phyloP scores from a whole-genome alignment of 2,797 vertebrate genomes.

The Muraenolepis orangiensis region DNA sequence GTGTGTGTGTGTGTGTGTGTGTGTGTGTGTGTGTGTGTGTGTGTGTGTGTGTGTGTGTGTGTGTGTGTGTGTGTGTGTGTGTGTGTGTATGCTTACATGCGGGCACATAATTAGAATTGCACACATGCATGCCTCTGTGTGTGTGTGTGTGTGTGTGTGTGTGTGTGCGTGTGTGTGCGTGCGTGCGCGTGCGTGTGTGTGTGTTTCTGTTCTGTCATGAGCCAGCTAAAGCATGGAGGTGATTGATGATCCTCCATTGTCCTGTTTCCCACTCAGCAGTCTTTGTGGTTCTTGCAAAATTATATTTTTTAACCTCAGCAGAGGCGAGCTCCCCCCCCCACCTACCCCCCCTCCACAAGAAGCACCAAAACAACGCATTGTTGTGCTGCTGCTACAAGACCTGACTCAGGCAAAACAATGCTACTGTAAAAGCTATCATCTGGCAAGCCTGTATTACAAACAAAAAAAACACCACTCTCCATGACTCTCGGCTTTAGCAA shows the following conservation, averaged over 20 bases:
- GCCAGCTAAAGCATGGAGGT: slow-evolving; percentile 39
- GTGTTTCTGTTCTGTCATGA: slow-evolving; percentile 33
- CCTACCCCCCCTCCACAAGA: neutral
- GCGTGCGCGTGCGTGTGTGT: neutral
- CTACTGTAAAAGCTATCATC: slow-evolving; percentile 14
- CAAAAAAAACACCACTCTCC: slow-evolving; percentile 25
- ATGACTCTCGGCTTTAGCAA: slow-evolving; percentile 14
- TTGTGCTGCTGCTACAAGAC: slow-evolving; percentile 25
- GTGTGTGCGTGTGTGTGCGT: neutral
- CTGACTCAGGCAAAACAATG: slow-evolving; percentile 48
- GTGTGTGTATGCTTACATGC: slow-evolving; percentile 1
- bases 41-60: neutral
- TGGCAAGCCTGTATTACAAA: slow-evolving; percentile 36
- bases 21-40: neutral
- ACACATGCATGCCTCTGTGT: slow-evolving; percentile 2
- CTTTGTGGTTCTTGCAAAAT: slow-evolving; percentile 32
- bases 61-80: neutral
- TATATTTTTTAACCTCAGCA: slow-evolving; percentile 33
- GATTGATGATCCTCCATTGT: slow-evolving; percentile 53
- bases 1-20: neutral
- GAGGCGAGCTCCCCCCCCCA: neutral
- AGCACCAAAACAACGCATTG: neutral
- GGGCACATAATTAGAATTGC: neutral
- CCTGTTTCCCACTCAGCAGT: slow-evolving; percentile 34
- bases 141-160: neutral